Evolutionary conservation across 1,140 invertebrate genomes (phyloP).

Genomic region (Ptiloglossa arizonensis): DNA sequence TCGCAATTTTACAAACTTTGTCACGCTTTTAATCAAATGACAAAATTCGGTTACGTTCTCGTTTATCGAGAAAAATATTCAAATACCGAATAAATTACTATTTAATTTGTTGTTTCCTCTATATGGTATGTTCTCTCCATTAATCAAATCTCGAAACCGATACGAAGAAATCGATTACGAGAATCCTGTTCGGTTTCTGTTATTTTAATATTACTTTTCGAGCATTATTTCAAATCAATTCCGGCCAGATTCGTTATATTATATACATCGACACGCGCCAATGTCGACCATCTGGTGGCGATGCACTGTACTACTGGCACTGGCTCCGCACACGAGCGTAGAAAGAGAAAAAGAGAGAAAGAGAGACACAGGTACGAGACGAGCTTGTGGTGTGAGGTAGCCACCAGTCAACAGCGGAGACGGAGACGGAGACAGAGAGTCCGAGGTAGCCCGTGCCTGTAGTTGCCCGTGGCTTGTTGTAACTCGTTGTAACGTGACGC

Average conservation of each 20-base stretch:
- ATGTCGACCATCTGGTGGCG: conserved; percentile 69
- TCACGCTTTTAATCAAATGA: too few relatives aligned
- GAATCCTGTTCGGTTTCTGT: too few relatives aligned
- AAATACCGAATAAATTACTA: too few relatives aligned
- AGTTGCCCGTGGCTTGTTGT: conserved; percentile 66
- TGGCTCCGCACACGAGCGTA: conserved; percentile 54
- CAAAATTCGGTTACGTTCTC: too few relatives aligned
- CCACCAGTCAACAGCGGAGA: conserved; percentile 67
- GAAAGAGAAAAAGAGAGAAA: conserved; percentile 37
- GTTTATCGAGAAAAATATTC: not conserved
- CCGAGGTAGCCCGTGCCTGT: conserved; percentile 68
- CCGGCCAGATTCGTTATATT: not conserved
- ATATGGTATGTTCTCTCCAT: too few relatives aligned
- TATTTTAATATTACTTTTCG: not conserved
- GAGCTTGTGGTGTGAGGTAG: conserved; percentile 64
- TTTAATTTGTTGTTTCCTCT: too few relatives aligned
- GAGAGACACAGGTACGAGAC: conserved; percentile 46
- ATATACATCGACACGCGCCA: conserved; percentile 15
- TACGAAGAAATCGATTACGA: too few relatives aligned
- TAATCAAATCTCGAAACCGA: too few relatives aligned
- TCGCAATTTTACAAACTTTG: too few relatives aligned
- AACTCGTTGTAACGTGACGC: conserved; percentile 73
- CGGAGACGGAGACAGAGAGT: conserved; percentile 62
- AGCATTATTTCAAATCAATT: conserved; percentile 22
- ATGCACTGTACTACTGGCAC: conserved; percentile 73